Conservation (phyloP, 2,797 vertebrate species). For the Vipera ursinii region DNA sequence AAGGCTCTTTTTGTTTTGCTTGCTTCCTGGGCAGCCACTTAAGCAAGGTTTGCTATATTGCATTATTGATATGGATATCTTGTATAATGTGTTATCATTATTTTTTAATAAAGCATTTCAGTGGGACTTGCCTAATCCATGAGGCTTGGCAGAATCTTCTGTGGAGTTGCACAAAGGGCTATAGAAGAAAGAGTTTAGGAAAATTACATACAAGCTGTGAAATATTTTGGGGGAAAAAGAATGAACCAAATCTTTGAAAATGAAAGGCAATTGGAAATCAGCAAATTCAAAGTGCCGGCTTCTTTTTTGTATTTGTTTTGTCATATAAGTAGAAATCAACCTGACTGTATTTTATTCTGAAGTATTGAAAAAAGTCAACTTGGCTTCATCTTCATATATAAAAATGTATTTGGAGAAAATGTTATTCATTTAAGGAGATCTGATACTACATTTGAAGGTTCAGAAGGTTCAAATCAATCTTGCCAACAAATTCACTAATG, state of each 20-base stretch:
- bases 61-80: conserved; percentile 32
- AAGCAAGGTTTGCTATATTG: conserved; percentile 13
- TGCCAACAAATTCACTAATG: not conserved
- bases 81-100: conserved; percentile 49
- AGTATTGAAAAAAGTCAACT: not conserved
- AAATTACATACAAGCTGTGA: conserved; percentile 15
- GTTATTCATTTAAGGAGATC: conserved; percentile 9
- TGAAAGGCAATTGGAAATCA: not conserved
- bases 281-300: not conserved
- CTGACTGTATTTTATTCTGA: not conserved
- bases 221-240: conserved; percentile 1
- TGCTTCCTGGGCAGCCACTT: conserved; percentile 34
- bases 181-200: conserved; percentile 58
- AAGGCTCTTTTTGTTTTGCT: conserved; percentile 15
- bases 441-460: not conserved
- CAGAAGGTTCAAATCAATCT: not conserved
- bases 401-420: not conserved
- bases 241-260: not conserved
- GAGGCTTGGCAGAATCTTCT: conserved; percentile 40
- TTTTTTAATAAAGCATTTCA: conserved; percentile 57
- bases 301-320: not conserved
- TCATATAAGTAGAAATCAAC: not conserved
- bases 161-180: conserved; percentile 50
- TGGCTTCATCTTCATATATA: not conserved
- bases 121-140: conserved; percentile 50